Conservation (phyloP, 2,888 invertebrate species). For the Macrophya alboannulata region DNA sequence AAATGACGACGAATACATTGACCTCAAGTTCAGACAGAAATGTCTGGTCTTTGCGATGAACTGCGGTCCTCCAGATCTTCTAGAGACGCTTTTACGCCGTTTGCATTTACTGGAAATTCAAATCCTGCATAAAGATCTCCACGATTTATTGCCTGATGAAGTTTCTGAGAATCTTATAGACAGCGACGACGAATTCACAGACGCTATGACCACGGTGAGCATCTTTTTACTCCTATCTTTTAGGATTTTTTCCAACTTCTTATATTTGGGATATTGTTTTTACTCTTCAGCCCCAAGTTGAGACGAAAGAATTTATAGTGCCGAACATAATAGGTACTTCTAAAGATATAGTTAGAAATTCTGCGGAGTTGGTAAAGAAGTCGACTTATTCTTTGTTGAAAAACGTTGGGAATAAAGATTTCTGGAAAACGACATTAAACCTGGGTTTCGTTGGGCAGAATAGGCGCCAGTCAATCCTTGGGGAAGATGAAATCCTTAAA, state of each 20-base stretch:
- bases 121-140: slow-evolving; percentile 73
- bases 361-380: slow-evolving; percentile 77
- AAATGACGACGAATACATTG: slow-evolving; percentile 79
- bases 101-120: slow-evolving; percentile 75
- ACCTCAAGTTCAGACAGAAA: slow-evolving; percentile 73
- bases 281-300: slow-evolving; percentile 68
- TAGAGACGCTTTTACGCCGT: slow-evolving; percentile 73
- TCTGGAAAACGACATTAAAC: slow-evolving; percentile 78
- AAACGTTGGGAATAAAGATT: slow-evolving; percentile 75
- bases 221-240: background rate
- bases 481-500: slow-evolving; percentile 61
- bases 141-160: slow-evolving; percentile 71
- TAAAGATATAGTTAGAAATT: slow-evolving; percentile 80
- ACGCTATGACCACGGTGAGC: slow-evolving; percentile 83
- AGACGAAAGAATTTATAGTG: slow-evolving; percentile 74
- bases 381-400: slow-evolving; percentile 78
- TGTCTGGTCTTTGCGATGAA: slow-evolving; percentile 76
- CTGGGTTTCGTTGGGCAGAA: slow-evolving; percentile 64
- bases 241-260: slow-evolving; percentile 21
- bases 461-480: slow-evolving; percentile 57
- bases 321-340: slow-evolving; percentile 76
- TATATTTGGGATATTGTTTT: slow-evolving; percentile 57
- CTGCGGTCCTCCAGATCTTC: slow-evolving; percentile 73
- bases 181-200: slow-evolving; percentile 82
- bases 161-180: slow-evolving; percentile 78